Base-by-base conservation (phyloP, 2,888 invertebrate genomes). In the Acrobasis consociella region DNA sequence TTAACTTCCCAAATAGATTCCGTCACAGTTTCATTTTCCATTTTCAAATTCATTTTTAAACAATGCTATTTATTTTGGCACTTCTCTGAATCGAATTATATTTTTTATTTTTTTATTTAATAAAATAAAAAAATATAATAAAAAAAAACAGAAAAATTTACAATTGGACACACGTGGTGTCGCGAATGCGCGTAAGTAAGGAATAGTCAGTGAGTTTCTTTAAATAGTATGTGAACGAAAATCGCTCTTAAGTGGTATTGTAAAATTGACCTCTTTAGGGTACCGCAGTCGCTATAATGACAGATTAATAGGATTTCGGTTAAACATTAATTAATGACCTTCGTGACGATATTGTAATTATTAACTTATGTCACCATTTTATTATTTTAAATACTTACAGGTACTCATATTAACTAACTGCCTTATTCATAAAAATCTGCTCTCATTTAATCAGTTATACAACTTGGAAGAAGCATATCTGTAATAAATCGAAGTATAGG, bases 151-250 rank as follows among this genome's bases (percentile, higher is more conserved):
- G 55, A 38, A 16, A 39, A 31, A 8, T 15, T 16, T 39, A 55
- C 16, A 39, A 22, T 38, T 38, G 13, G 31, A 37, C 10, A 55
- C 39, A 39, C 55, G 55, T 55, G 55, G 16, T 16, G 16, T 39
- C 31, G 39, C 55, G 55, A 39, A 16, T 55, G 55, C 38, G 39
- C 16, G 55, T 11, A 55, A 39, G 55, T 16, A 55, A 39, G 16
- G 10, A 55, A 55, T 55, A 55, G 10, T 55, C 15, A 0, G 55
- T 39, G 55, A 15, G 15, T 39, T 55, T 55, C 39, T 39, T 55
- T 55, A 55, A 55, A 55, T 55, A 55, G 39, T 55, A 55, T 55
- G 39, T 10, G 39, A 38, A 55, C 16, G 16, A 55, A 55, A 55
- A 55, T 39, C 39, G 39, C 10, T 55, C 55, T 39, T 16, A 52